Evolutionary conservation across 2,113 vertebrate genomes (phyloP), one percentile per base, ranked within the genome.

Genomic region (Pandion haliaetus): DNA sequence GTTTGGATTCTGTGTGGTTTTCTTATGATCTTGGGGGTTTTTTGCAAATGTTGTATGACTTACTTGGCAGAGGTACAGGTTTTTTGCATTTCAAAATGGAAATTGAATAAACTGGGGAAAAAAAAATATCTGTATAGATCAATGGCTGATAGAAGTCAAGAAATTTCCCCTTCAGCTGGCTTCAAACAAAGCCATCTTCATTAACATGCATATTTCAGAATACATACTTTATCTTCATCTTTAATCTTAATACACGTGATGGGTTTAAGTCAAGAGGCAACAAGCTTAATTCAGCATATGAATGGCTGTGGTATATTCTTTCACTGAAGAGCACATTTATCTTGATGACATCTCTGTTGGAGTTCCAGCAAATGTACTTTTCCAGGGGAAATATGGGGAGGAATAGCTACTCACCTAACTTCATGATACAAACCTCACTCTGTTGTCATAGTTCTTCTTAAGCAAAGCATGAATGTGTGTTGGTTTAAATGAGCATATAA

Each of bases 181-280:
- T 94, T 83, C 42, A 83, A 38, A 57, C 0, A 0, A 82, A 81
- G 32, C 36, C 11, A 10, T 88, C 57, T 86, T 88, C 80, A 42
- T 88, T 83, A 81, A n/a, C 19, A 36, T 71, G 55, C 50, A 3
- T 85, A 87, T 88, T 95, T 86, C 42, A 82, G 52, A 82, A 29
- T 18, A 73, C n/a, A 49, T 63, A 61, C 45, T 86, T 85, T 47
- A 44, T 71, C 19, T 85, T 92, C 74, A 36, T 94, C 36, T 17
- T 88, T 92, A 71, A 74, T 78, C 65, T 78, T 83, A 86, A 55
- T 49, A 55, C 21, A 44, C 63, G 59, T 88, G 45, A 83, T 82
- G 20, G 38, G 78, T 95, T 88, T 90, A 83, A 88, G 25, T 88
- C 79, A 82, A 90, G 83, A 86, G 20, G 42, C 65, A 78, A 31